Conservation (phyloP, 2,888 invertebrate genomes). For the Patella ulyssiponensis region DNA sequence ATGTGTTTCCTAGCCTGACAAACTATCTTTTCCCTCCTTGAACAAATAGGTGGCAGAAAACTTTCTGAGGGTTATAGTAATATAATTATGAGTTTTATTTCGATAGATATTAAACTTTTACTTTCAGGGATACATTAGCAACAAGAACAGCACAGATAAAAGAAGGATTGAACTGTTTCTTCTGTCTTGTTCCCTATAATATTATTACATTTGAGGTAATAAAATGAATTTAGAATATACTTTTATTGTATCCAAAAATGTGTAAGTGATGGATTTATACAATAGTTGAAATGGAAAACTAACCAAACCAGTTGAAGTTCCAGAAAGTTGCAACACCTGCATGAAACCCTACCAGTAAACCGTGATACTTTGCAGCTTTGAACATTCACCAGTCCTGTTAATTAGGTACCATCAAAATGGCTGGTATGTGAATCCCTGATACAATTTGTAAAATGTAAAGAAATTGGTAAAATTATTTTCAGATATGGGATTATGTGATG, state of each 20-base stretch:
- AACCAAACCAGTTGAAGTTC: too few species aligned
- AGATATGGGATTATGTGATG: slow-evolving; percentile 96
- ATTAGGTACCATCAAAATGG: background rate
- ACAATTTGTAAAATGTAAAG: background rate
- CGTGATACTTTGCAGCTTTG: too few species aligned
- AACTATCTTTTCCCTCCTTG: background rate
- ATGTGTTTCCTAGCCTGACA: background rate
- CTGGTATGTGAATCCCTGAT: background rate
- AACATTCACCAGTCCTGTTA: background rate
- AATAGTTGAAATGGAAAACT: too few species aligned
- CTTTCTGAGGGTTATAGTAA: background rate
- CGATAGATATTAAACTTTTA: slow-evolving; percentile 14
- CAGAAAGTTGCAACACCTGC: too few species aligned
- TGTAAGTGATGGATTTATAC: too few species aligned
- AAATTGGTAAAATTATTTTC: slow-evolving; percentile 11
- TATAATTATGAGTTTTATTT: background rate
- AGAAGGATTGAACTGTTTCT: slow-evolving; percentile 93
- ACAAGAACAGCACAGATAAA: slow-evolving; percentile 87
- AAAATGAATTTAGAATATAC: too few species aligned
- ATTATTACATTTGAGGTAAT: slow-evolving; percentile 91
- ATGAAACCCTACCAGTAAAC: too few species aligned
- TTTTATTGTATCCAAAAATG: too few species aligned
- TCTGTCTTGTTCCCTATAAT: slow-evolving; percentile 97
- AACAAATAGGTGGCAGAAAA: background rate
- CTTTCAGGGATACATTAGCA: slow-evolving; percentile 71